Percentiles rank a stretch among this genome's conserved stretches.
phyloP scores from a whole-genome alignment of 2,113 vertebrate species.

The Struthidea cinerea region DNA sequence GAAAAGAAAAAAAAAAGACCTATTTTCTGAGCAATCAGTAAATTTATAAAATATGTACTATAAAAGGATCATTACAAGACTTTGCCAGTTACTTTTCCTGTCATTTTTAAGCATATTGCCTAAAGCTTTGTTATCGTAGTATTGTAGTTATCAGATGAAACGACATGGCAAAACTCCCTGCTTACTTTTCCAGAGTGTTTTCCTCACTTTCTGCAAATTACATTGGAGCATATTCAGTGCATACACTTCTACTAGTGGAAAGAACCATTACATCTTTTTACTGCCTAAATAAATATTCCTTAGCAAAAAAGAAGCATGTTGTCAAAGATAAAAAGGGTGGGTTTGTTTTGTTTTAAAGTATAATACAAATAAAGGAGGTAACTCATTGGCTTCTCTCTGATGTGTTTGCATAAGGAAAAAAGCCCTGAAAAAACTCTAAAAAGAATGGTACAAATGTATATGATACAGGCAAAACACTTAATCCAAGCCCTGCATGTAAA shows the following conservation, averaged over 20 bases:
- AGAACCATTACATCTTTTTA: constrained; percentile 10
- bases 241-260: background rate
- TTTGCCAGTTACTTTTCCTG: constrained; percentile 40
- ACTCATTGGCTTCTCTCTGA: constrained; percentile 8
- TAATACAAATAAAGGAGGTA: constrained; percentile 28
- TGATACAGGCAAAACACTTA: background rate
- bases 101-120: constrained; percentile 52
- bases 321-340: background rate
- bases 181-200: constrained; percentile 51
- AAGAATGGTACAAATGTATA: background rate
- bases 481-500: background rate
- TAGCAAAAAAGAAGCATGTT: background rate
- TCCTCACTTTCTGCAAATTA: constrained; percentile 15
- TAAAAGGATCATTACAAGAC: constrained; percentile 3
- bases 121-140: constrained; percentile 49
- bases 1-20: background rate
- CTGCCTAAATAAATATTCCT: background rate
- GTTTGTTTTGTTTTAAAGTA: constrained; percentile 20
- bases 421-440: background rate
- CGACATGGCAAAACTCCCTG: constrained; percentile 17
- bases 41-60: background rate
- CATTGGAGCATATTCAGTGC: background rate
- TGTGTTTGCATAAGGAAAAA: background rate
- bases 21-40: background rate
- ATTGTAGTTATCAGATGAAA: constrained; percentile 54